Base-by-base conservation (phyloP, 2,797 vertebrate genomes). In the Chloroceryle inda region DNA sequence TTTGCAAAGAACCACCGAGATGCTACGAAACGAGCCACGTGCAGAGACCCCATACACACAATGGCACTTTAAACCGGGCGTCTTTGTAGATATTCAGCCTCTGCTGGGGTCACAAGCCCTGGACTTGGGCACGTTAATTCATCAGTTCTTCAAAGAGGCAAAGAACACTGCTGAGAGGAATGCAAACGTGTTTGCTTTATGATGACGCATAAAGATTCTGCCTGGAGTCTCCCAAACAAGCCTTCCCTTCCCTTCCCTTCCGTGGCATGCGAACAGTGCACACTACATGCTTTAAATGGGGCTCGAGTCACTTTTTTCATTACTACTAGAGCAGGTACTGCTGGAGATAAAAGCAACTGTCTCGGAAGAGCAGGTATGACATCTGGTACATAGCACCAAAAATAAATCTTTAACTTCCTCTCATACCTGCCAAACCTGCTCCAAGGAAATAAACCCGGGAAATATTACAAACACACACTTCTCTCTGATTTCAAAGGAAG, bases 391-490 rank as follows among this genome's bases (percentile, higher is more conserved):
- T 77, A 63, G 92, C 96, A 91, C 97, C 92, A 73, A 96, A 97
- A 96, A 97, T 96, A 95, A 96, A 98, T 97, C 96, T 98, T 96
- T 97, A 96, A 97, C 95, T 97, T 96, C 92, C 86, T 85, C 93
- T 95, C 94, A 66, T 92, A 95, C 96, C 97, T 97, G 97, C 96
- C 97, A 97, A 91, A 92, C 92, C 75, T 68, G 80, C 88, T 96
- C 78, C 77, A 72, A 96, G 85, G 94, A 96, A 96, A 96, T 88
- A 97, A 97, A 83, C 64, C 89, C 96, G 92, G 92, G 94, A 94
- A 95, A 88, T n/a, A 93, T 94, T 96, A 97, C 80, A 47, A 97
- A 85, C 88, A 88, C 81, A 95, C 78, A 91, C 84, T 91, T 83
- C 59, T 81, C 82, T 89, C 86, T 79, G 80, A 95, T 97, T 97